Evolutionary conservation across 1,140 invertebrate species (phyloP).

Genomic region (Oscheius sp.): DNA sequence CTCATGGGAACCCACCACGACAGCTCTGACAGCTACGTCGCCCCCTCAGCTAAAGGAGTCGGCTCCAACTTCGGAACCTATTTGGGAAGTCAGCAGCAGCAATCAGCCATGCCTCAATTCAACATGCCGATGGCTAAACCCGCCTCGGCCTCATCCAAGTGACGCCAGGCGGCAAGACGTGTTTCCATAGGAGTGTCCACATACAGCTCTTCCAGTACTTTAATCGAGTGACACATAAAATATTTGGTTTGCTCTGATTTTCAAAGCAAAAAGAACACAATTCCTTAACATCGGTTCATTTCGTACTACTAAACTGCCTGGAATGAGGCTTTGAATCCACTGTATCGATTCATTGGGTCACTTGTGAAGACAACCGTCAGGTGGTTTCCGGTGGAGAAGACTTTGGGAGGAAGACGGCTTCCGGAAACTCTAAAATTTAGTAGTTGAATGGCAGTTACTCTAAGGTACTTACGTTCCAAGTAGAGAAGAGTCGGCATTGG

Average conservation of each 20-base stretch:
- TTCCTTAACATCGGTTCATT: no score
- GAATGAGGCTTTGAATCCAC: neutral
- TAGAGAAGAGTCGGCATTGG: neutral
- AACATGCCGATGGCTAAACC: neutral
- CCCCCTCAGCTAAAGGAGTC: slow-evolving; percentile 7
- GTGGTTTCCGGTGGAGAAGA: neutral
- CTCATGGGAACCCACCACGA: slow-evolving; percentile 29
- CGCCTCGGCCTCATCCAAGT: neutral
- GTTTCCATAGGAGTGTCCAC: no score
- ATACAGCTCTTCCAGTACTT: no score
- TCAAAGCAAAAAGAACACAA: no score
- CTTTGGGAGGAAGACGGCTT: neutral
- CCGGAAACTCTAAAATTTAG: neutral
- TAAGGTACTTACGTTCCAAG: neutral
- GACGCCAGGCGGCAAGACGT: no score
- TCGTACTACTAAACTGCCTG: no score
- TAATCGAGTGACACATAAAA: no score
- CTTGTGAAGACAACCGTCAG: neutral
- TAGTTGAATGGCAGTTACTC: neutral
- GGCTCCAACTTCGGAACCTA: neutral
- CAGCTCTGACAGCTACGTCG: slow-evolving; percentile 7
- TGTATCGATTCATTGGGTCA: neutral
- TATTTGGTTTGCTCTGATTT: no score
- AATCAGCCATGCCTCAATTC: neutral
- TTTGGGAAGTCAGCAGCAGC: neutral